Evolutionary conservation across 2,797 vertebrate species (phyloP).

Genomic region (Orientallactaga sibirica): DNA sequence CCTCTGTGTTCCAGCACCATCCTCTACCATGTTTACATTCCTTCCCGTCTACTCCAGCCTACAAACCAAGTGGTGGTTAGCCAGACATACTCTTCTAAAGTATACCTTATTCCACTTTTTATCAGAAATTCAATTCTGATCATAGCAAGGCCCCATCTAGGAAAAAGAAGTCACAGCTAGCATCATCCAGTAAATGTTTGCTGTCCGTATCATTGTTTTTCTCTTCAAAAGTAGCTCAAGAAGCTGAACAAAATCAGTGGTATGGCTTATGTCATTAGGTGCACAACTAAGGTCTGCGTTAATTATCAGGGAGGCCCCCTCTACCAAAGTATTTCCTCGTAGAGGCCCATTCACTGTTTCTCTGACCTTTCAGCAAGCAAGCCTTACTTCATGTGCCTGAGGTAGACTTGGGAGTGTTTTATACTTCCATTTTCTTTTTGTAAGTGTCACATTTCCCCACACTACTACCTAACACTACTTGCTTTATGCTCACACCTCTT

Average conservation of each 20-base stretch:
- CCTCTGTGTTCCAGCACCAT: not conserved
- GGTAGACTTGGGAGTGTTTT: not conserved
- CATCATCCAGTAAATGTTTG: slow-evolving; percentile 13
- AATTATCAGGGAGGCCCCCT: not conserved
- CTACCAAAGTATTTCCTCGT: not conserved
- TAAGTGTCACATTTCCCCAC: not conserved
- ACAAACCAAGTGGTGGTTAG: slow-evolving; percentile 24
- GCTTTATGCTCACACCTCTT: not conserved
- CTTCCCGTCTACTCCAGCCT: not conserved
- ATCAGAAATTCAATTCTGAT: slow-evolving; percentile 17
- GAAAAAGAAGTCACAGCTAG: slow-evolving; percentile 28
- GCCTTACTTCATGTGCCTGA: slow-evolving; percentile 3
- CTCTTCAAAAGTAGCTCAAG: not conserved
- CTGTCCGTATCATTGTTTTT: not conserved
- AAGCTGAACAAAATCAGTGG: not conserved
- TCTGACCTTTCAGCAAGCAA: not conserved
- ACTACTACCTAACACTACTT: not conserved
- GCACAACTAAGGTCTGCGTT: not conserved
- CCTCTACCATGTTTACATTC: not conserved
- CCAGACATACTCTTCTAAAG: slow-evolving; percentile 1
- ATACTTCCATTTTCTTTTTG: not conserved
- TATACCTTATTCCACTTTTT: not conserved
- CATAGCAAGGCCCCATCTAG: not conserved
- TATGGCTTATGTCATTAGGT: not conserved
- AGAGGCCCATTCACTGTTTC: not conserved